These are phyloP conservation scores for Morone saxatilis DNA, from an alignment of 2,113 vertebrate species.

Conservation along the genomic window DNA sequence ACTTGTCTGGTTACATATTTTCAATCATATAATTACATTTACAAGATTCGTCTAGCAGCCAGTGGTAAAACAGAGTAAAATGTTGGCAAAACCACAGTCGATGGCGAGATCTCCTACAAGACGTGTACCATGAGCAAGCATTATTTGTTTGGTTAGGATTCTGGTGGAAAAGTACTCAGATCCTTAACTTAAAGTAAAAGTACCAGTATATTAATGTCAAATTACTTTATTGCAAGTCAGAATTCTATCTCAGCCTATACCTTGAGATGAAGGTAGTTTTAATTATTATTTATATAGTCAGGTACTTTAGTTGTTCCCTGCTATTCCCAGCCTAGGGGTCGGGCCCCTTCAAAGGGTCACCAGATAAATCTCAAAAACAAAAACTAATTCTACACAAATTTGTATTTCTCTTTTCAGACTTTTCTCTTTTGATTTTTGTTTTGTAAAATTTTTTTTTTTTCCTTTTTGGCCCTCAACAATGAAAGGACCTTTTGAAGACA, in stretches of 20 bases:
- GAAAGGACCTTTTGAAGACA: neutral
- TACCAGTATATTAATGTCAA: too few species aligned
- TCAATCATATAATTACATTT: constrained; percentile 57
- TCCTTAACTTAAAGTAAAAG: neutral
- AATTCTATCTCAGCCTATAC: neutral
- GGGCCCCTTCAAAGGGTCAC: neutral
- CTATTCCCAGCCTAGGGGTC: too few species aligned
- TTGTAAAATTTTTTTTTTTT: neutral
- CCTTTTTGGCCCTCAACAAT: constrained; percentile 5
- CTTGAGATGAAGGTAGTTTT: neutral
- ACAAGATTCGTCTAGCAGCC: neutral
- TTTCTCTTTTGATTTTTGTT: neutral
- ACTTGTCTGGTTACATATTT: constrained; percentile 35
- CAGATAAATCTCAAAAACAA: neutral
- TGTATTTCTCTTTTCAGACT: too few species aligned
- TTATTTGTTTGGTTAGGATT: neutral
- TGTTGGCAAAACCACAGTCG: constrained; percentile 2
- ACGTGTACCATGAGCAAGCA: neutral
- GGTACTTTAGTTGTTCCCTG: neutral
- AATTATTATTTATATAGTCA: neutral
- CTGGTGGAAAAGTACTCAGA: neutral
- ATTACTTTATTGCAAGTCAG: neutral
- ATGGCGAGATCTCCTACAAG: neutral
- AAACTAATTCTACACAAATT: too few species aligned
- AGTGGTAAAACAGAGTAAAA: constrained; percentile 11